A percentile compares a stretch with the other conserved stretches of the same genome.
phyloP scores from a whole-genome alignment of 2,888 invertebrate genomes.

The Amblyteles armatorius region DNA sequence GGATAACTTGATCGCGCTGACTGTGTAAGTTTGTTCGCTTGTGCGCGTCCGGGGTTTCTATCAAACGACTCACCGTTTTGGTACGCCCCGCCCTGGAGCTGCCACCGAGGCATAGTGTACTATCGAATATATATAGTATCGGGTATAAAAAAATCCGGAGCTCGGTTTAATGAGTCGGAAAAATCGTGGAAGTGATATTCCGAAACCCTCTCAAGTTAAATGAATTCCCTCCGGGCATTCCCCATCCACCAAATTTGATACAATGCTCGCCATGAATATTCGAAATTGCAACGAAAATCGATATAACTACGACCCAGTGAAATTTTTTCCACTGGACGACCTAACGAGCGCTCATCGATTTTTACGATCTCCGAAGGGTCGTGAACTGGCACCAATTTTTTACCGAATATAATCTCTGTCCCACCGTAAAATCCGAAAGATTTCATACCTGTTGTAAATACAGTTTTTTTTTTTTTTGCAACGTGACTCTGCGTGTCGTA shows the following conservation, averaged over 20 bases:
- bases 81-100: background rate
- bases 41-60: conserved; percentile 3
- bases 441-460: background rate
- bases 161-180: conserved; percentile 51
- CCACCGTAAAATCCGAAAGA: background rate
- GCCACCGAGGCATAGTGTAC: background rate
- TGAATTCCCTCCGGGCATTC: conserved; percentile 28
- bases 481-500: background rate
- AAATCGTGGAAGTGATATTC: conserved; percentile 45
- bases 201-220: conserved; percentile 38
- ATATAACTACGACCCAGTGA: conserved; percentile 10
- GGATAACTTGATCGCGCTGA: conserved; percentile 6
- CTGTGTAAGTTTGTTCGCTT: background rate
- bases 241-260: conserved; percentile 23
- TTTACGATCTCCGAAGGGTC: background rate
- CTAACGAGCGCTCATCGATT: background rate
- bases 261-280: conserved; percentile 50
- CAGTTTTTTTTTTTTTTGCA: background rate
- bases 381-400: background rate
- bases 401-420: background rate
- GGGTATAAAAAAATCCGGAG: conserved; percentile 17
- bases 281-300: conserved; percentile 42
- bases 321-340: background rate
- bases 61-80: conserved; percentile 24
- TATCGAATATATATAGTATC: background rate